Conservation (phyloP, 2,888 invertebrate species). For the Epiblema foenella region DNA sequence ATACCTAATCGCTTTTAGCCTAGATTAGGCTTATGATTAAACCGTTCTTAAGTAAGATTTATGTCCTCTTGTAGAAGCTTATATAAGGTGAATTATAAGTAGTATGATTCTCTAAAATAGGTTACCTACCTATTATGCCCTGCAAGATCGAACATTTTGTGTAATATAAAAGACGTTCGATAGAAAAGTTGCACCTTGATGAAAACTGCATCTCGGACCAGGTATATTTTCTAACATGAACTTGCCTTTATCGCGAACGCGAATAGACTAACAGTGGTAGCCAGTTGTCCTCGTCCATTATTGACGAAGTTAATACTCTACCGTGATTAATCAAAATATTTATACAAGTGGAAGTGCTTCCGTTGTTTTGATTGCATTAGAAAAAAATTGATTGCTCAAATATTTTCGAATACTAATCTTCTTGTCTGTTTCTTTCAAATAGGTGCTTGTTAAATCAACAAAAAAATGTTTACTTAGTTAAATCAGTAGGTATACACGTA, state of each 20-base stretch:
- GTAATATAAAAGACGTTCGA: too few species aligned
- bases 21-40: constrained; percentile 19
- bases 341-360: neutral
- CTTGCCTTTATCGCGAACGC: too few species aligned
- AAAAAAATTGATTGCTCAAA: constrained; percentile 26
- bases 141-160: too few species aligned
- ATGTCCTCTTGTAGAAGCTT: neutral
- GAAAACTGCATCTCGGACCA: too few species aligned
- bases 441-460: too few species aligned
- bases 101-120: too few species aligned
- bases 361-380: constrained; percentile 15
- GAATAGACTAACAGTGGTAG: too few species aligned
- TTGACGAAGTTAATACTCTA: neutral
- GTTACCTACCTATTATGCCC: too few species aligned
- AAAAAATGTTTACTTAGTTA: too few species aligned
- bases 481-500: neutral
- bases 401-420: constrained; percentile 5
- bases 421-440: neutral
- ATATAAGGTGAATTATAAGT: neutral
- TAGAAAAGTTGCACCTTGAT: too few species aligned
- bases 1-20: constrained; percentile 26
- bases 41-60: neutral
- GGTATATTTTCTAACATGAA: too few species aligned
- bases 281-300: neutral
- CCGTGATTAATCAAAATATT: constrained; percentile 1